Conservation (phyloP, 2,113 vertebrate species). For the Pteropus alecto region DNA sequence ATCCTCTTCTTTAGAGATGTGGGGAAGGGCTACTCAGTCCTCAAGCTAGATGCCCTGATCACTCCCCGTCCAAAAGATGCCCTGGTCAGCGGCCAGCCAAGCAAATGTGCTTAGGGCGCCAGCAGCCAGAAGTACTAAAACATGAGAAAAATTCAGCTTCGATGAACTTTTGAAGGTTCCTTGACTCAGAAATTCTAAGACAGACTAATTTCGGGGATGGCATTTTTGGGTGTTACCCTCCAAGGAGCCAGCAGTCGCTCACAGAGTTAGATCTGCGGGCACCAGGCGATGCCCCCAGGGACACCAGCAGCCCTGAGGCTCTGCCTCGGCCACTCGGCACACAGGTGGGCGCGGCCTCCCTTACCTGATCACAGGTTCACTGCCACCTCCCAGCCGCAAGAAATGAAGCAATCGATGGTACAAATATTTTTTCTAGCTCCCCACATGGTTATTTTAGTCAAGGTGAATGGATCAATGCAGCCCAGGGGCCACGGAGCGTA, state of each 20-base stretch:
- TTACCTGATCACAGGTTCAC: neutral
- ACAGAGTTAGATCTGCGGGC: neutral
- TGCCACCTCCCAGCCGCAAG: accelerated
- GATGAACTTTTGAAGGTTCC: neutral
- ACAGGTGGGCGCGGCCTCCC: neutral
- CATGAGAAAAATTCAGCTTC: neutral
- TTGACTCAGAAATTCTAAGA: neutral
- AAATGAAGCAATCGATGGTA: conserved; percentile 52
- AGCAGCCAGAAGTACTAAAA: neutral
- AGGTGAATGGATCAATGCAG: conserved; percentile 57
- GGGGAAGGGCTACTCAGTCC: neutral
- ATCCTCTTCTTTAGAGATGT: neutral
- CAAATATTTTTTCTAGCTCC: conserved; percentile 58
- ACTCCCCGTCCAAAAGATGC: neutral
- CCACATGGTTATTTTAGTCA: conserved; percentile 17
- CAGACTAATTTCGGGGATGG: neutral
- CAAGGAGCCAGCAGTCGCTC: neutral
- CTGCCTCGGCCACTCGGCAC: neutral
- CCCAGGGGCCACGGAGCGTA: conserved; percentile 40
- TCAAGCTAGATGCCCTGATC: neutral
- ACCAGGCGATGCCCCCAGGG: neutral
- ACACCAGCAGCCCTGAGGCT: neutral
- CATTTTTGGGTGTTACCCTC: neutral
- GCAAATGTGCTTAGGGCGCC: neutral
- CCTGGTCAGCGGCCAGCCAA: neutral